Evolutionary conservation across 2,797 vertebrate species (phyloP).

Genomic region (Esox masquinongy): DNA sequence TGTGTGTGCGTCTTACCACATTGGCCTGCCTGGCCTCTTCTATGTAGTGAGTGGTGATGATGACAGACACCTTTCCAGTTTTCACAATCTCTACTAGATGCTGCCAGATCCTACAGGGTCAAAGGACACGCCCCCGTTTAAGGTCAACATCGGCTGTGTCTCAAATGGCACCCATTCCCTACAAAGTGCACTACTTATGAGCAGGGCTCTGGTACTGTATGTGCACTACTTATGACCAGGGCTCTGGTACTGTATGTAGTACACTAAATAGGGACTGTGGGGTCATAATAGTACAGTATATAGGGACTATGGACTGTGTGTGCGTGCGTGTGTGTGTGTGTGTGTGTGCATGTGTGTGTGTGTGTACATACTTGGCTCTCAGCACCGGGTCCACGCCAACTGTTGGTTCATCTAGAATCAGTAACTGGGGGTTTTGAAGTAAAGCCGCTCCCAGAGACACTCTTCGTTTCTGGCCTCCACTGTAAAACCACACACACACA

Average conservation of each 20-base stretch:
- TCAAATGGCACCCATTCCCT: neutral
- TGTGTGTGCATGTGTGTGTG: conserved; percentile 14
- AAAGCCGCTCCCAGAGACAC: conserved; percentile 79
- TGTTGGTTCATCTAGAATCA: conserved; percentile 81
- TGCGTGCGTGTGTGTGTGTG: too few species aligned
- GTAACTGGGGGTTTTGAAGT: conserved; percentile 80
- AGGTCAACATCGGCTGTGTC: neutral
- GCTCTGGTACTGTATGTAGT: neutral
- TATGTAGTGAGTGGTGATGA: conserved; percentile 84
- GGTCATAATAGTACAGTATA: neutral
- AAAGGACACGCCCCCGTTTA: neutral
- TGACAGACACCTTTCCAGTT: conserved; percentile 77
- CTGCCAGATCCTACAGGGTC: conserved; percentile 77
- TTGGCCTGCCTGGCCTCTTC: conserved; percentile 82
- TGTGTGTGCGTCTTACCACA: conserved; percentile 65
- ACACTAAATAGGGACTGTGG: neutral
- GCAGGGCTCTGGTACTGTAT: neutral
- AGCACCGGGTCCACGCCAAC: conserved; percentile 83
- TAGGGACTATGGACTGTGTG: too few species aligned
- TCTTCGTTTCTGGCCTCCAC: conserved; percentile 76
- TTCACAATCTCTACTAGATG: conserved; percentile 82
- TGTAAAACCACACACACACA: conserved; percentile 43
- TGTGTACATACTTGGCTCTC: conserved; percentile 66
- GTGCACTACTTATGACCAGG: neutral
- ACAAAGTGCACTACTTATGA: neutral